Conservation (phyloP, 92 coral and sea anemone species). For the Phenganax subtilis region DNA sequence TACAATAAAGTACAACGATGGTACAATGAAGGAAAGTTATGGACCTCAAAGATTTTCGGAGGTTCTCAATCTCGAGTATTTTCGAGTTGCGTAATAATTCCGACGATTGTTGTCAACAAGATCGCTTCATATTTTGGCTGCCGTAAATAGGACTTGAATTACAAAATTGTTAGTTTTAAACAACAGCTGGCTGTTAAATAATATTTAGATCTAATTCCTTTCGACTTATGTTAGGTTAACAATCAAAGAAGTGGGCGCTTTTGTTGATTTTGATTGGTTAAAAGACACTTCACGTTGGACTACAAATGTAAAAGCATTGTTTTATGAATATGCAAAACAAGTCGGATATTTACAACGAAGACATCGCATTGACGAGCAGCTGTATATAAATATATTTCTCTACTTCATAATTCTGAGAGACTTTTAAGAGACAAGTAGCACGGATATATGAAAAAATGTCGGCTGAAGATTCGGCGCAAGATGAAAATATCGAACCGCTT, state of each 20-base stretch:
- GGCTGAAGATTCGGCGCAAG: not conserved
- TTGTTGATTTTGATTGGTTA: not conserved
- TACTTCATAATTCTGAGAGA: not conserved
- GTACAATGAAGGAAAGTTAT: no score
- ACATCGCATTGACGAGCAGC: conserved; percentile 26
- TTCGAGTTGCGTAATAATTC: conserved; percentile 1
- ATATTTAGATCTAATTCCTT: conserved; percentile 1
- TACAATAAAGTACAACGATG: no score
- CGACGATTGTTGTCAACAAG: no score
- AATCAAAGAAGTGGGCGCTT: conserved; percentile 1
- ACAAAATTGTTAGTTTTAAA: not conserved
- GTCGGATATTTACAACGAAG: conserved; percentile 3
- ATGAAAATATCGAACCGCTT: conserved; percentile 4
- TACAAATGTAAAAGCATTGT: not conserved
- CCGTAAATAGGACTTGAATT: not conserved
- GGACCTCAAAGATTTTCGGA: no score
- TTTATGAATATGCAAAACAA: conserved; percentile 30
- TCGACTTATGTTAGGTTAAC: not conserved
- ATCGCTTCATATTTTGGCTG: not conserved
- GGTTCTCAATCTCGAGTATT: not conserved
- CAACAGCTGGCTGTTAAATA: conserved; percentile 9
- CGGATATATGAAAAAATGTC: conserved; percentile 3
- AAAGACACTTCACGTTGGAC: conserved; percentile 1
- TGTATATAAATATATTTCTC: not conserved
- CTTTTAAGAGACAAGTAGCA: not conserved